phyloP scores from a whole-genome alignment of 2,888 invertebrate genomes.

The Chrysodeixis includens region DNA sequence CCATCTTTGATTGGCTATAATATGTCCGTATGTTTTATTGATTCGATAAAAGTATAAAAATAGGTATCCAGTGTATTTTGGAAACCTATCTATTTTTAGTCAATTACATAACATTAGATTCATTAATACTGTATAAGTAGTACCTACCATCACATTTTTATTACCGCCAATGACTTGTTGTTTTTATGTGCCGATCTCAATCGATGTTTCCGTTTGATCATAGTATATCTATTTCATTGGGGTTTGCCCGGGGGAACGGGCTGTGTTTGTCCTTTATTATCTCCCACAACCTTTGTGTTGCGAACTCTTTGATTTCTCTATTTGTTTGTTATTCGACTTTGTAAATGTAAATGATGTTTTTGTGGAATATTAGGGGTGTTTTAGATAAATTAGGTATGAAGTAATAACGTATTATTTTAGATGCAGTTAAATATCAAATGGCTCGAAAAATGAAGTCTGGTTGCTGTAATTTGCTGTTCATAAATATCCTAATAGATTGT shows the following conservation, averaged over 20 bases:
- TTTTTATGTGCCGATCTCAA: slow-evolving; percentile 56
- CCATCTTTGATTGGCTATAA: no score
- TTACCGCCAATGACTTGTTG: slow-evolving; percentile 41
- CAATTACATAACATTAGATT: no score
- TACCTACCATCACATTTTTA: slow-evolving; percentile 35
- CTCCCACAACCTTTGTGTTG: slow-evolving; percentile 48
- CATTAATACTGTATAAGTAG: slow-evolving; percentile 7
- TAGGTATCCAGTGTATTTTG: no score
- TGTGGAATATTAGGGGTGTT: slow-evolving; percentile 13
- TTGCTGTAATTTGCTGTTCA: slow-evolving; percentile 1
- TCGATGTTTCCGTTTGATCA: slow-evolving; percentile 41
- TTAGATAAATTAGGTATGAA: no score
- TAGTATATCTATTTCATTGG: slow-evolving; percentile 46
- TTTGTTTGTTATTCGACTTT: slow-evolving; percentile 17
- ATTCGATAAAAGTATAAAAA: no score
- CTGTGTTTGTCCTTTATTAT: slow-evolving; percentile 57
- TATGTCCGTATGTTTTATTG: no score
- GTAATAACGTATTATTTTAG: no score
- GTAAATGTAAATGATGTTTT: slow-evolving; percentile 16
- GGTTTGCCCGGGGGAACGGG: slow-evolving; percentile 55
- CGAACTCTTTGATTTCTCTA: slow-evolving; percentile 23
- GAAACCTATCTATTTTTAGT: no score
- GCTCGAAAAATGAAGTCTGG: no score
- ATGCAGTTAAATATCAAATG: no score
- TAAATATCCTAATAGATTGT: no score